These are phyloP conservation scores for Aphelinus atriplicis DNA, from an alignment of 1,140 invertebrate species.

Conservation along the genomic window DNA sequence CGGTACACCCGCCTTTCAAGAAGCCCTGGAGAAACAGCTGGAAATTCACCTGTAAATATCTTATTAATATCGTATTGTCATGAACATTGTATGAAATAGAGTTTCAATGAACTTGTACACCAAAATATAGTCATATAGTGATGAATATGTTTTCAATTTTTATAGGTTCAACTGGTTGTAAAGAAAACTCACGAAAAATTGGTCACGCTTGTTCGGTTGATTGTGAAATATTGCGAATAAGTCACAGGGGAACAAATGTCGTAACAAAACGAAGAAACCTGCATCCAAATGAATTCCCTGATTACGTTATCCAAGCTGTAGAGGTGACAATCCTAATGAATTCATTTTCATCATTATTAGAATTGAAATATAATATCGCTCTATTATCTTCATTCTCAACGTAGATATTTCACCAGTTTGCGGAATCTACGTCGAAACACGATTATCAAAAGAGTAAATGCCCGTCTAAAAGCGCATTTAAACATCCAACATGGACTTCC, in stretches of 20 bases:
- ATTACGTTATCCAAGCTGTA: conserved; percentile 22
- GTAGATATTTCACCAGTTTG: conserved; percentile 31
- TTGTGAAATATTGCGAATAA: conserved; percentile 19
- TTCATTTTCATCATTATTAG: not conserved
- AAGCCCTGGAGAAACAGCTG: conserved; percentile 32
- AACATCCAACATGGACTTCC: conserved; percentile 22
- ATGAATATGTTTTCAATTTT: conserved; percentile 4
- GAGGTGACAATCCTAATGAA: conserved; percentile 9
- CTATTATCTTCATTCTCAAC: not conserved
- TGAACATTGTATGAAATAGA: not conserved
- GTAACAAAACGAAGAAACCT: conserved; percentile 9
- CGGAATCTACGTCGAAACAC: not conserved
- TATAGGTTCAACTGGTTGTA: conserved; percentile 23
- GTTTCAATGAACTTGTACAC: not conserved
- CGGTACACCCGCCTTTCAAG: conserved; percentile 17
- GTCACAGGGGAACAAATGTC: conserved; percentile 4
- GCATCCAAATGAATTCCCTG: conserved; percentile 12
- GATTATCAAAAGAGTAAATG: conserved; percentile 4
- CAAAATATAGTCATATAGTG: not conserved
- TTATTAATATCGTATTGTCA: not conserved
- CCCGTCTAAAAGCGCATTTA: not conserved
- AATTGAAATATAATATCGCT: not conserved
- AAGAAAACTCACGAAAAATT: not conserved
- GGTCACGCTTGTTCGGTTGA: conserved; percentile 20
- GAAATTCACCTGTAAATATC: conserved; percentile 32